Evolutionary conservation across 2,113 vertebrate genomes (phyloP).

Genomic region (Cygnus buccinator): DNA sequence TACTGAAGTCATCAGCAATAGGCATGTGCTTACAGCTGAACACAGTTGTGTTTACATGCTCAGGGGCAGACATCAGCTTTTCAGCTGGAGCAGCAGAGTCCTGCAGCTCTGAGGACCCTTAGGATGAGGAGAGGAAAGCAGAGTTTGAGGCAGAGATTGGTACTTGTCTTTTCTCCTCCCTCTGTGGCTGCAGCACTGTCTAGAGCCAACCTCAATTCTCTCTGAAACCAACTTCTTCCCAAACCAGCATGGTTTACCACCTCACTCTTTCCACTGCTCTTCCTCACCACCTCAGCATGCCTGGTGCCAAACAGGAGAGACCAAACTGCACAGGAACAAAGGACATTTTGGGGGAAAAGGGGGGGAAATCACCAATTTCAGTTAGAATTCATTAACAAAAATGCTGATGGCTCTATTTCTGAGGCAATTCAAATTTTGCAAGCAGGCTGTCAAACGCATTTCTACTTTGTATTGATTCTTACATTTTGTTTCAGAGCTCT

Average conservation of each 20-base stretch:
- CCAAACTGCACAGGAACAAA: neutral
- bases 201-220: neutral
- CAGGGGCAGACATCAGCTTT: neutral
- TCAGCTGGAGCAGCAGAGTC: neutral
- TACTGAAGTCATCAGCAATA: neutral
- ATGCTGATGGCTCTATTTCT: neutral
- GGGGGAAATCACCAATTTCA: neutral
- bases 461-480: neutral
- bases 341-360: accelerated
- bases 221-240: neutral
- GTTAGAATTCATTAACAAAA: neutral
- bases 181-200: neutral
- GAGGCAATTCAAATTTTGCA: neutral
- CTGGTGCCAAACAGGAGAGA: accelerated
- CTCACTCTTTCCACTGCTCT: neutral
- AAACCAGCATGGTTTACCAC: neutral
- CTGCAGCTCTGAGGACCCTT: neutral
- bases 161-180: neutral
- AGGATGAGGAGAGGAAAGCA: neutral
- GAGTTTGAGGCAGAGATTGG: neutral
- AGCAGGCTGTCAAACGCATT: neutral
- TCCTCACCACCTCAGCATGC: neutral
- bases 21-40: neutral
- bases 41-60: neutral
- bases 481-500: conserved; percentile 77